phyloP scores from a whole-genome alignment of 2,797 vertebrate species.

The Etheostoma nigrum region DNA sequence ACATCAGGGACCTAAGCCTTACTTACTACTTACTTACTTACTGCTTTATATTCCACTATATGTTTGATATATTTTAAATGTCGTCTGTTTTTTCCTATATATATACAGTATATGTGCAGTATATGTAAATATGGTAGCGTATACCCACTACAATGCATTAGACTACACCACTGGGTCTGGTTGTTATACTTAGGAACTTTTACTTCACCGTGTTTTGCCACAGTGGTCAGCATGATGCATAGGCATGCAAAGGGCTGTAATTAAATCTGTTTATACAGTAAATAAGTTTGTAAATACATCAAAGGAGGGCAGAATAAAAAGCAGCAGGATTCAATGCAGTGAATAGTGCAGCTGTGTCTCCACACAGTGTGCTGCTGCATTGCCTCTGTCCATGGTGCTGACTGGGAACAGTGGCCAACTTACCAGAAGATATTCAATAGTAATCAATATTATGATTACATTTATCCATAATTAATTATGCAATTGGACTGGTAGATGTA shows the following conservation, averaged over 20 bases:
- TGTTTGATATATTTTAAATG: no score
- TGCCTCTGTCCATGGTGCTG: constrained; percentile 9
- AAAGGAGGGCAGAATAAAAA: neutral
- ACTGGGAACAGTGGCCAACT: neutral
- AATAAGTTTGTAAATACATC: neutral
- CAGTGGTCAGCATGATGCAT: constrained; percentile 4
- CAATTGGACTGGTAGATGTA: no score
- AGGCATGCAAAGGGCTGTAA: neutral
- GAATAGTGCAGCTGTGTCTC: constrained; percentile 5
- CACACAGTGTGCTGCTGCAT: neutral
- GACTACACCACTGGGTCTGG: neutral
- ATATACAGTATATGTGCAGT: no score
- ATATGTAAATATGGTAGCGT: no score
- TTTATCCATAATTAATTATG: no score
- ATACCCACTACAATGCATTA: no score
- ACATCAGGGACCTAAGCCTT: no score
- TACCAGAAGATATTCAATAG: no score
- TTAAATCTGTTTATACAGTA: neutral
- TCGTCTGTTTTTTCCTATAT: no score
- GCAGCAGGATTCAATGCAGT: neutral
- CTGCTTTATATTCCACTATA: no score
- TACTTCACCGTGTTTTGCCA: neutral
- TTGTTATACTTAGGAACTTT: neutral
- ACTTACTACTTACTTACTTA: no score
- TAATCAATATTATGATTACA: no score